phyloP scores from a whole-genome alignment of 92 coral and sea anemone genomes.

The Galaxea fascicularis region DNA sequence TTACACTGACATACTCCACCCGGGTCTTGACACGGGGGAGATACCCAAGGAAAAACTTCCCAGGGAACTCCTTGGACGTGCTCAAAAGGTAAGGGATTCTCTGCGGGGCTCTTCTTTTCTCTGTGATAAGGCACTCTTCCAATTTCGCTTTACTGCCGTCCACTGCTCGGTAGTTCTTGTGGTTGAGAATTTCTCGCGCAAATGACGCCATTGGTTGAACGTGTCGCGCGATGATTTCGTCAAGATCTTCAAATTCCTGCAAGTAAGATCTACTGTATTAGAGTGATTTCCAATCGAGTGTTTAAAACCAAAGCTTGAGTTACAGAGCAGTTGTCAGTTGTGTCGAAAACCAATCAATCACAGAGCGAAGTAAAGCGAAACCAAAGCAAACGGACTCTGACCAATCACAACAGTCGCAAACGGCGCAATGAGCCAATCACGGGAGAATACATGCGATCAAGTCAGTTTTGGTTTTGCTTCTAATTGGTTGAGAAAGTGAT shows the following conservation, averaged over 20 bases:
- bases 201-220: slow-evolving; percentile 98
- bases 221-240: slow-evolving; percentile 97
- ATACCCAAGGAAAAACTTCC: slow-evolving; percentile 94
- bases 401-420: too few species aligned
- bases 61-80: slow-evolving; percentile 88
- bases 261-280: background rate
- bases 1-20: slow-evolving; percentile 83
- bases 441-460: too few species aligned
- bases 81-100: slow-evolving; percentile 91
- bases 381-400: too few species aligned
- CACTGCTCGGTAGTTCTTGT: slow-evolving; percentile 88
- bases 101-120: slow-evolving; percentile 90
- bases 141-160: slow-evolving; percentile 86
- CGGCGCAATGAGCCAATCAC: too few species aligned
- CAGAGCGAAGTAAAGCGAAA: too few species aligned
- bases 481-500: too few species aligned
- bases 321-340: too few species aligned
- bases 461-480: too few species aligned
- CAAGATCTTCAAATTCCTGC: slow-evolving; percentile 98
- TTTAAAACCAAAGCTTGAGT: background rate
- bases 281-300: background rate
- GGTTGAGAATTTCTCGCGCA: slow-evolving; percentile 86
- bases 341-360: too few species aligned
- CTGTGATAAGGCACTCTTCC: slow-evolving; percentile 77
- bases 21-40: slow-evolving; percentile 93